Evolutionary conservation across 37 sponge, comb jelly and placozoan species (phyloP).

Genomic region (Theonella swinhoei): DNA sequence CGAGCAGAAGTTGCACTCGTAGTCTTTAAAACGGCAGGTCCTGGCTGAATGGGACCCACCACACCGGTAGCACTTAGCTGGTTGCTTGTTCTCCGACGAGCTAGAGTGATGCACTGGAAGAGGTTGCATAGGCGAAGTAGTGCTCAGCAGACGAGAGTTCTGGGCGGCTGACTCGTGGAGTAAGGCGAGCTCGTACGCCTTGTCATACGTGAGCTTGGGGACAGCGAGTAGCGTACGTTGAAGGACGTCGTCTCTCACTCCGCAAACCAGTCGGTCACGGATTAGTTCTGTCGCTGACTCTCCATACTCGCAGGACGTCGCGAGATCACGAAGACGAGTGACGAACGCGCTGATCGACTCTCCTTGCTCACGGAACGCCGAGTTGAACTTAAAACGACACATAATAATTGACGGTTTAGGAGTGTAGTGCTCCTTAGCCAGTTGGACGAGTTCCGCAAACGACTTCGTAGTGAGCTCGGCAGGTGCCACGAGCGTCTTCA

Average conservation of each 20-base stretch:
- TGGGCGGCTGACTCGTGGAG: not conserved
- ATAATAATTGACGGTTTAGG: not conserved
- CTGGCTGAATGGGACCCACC: not conserved
- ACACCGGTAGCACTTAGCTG: not conserved
- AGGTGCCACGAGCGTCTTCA: not conserved
- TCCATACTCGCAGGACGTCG: not conserved
- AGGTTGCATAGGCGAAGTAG: not conserved
- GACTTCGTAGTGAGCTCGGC: not conserved
- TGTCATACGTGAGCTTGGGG: not conserved
- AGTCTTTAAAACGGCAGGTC: not conserved
- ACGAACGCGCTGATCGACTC: not conserved
- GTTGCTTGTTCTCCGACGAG: not conserved
- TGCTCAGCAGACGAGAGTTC: not conserved
- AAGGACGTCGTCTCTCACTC: not conserved
- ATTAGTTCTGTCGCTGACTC: not conserved
- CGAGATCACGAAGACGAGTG: not conserved
- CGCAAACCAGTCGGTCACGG: constrained; percentile 3
- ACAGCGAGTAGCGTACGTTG: not conserved
- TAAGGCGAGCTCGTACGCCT: not conserved
- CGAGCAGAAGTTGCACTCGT: not conserved
- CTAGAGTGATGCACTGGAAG: no score
- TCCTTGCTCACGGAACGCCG: not conserved
- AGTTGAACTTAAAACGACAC: not conserved
- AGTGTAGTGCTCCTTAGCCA: not conserved
- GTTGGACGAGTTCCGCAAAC: not conserved